Percentiles rank a stretch among this genome's conserved stretches.
Conservation (phyloP, 53 echinoderm and acorn worm species). For the Patiria pectinifera region DNA sequence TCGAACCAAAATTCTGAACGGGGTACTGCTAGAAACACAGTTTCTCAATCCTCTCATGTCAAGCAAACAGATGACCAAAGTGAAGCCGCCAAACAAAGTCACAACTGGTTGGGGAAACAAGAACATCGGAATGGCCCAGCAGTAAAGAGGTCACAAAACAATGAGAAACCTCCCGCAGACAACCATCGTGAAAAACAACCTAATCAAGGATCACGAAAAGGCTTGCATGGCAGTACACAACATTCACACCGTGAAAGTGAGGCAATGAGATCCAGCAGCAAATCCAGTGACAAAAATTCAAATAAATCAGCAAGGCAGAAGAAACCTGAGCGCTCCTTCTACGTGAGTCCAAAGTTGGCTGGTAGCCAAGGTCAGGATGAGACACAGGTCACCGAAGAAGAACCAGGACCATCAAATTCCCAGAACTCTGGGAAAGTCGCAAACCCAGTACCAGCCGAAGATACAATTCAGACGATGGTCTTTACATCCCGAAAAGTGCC, state of each 20-base stretch:
- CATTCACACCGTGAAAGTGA: not conserved
- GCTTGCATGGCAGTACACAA: not conserved
- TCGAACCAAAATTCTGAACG: slow-evolving; percentile 6
- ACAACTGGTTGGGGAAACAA: slow-evolving; percentile 24
- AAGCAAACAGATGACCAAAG: not conserved
- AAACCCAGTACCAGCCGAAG: slow-evolving; percentile 17
- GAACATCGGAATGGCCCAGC: not conserved
- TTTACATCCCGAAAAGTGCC: slow-evolving; percentile 34
- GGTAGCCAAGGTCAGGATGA: slow-evolving; percentile 3
- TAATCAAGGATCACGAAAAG: not conserved
- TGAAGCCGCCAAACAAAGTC: not conserved
- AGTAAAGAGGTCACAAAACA: slow-evolving; percentile 3
- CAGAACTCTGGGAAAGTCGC: not conserved
- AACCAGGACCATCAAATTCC: not conserved
- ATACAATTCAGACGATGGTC: slow-evolving; percentile 48
- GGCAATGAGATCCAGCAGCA: not conserved
- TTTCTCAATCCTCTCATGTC: not conserved
- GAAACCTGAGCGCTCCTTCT: slow-evolving; percentile 60
- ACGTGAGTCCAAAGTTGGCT: slow-evolving; percentile 42
- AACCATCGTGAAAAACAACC: slow-evolving; percentile 4
- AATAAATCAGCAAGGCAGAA: slow-evolving; percentile 6
- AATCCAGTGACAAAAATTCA: not conserved
- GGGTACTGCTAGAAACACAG: not conserved
- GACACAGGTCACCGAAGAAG: not conserved
- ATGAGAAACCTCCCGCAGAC: not conserved